phyloP scores from a whole-genome alignment of 2,888 invertebrate genomes.

The Temnothorax rugatulus region DNA sequence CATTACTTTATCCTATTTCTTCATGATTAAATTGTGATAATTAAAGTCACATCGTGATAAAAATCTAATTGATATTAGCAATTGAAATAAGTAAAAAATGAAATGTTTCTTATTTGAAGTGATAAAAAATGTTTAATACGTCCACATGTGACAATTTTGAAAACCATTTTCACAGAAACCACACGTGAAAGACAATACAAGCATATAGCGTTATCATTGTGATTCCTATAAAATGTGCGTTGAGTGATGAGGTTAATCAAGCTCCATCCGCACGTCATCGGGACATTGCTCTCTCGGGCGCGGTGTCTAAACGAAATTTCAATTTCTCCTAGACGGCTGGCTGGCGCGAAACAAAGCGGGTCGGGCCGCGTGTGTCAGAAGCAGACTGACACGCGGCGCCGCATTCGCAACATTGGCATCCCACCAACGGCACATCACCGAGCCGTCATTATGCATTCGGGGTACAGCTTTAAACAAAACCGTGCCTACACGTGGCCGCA shows the following conservation, averaged over 20 bases:
- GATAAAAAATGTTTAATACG: neutral
- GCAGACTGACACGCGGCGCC: slow-evolving; percentile 56
- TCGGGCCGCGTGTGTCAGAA: slow-evolving; percentile 59
- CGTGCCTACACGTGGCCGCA: slow-evolving; percentile 24
- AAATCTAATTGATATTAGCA: neutral
- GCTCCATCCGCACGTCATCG: slow-evolving; percentile 23
- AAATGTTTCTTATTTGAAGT: neutral
- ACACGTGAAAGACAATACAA: neutral
- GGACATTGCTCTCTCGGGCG: slow-evolving; percentile 37
- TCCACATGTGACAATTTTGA: neutral
- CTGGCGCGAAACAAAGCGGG: slow-evolving; percentile 62
- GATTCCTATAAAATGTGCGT: slow-evolving; percentile 1
- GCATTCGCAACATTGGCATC: slow-evolving; percentile 51
- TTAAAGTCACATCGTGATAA: neutral
- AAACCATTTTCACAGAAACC: neutral
- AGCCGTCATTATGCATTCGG: slow-evolving; percentile 58
- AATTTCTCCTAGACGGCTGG: slow-evolving; percentile 59
- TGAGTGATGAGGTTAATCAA: slow-evolving; percentile 30
- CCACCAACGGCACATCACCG: slow-evolving; percentile 44
- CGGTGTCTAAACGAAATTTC: slow-evolving; percentile 65
- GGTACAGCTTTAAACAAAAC: slow-evolving; percentile 54
- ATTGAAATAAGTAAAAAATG: neutral
- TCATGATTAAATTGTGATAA: neutral
- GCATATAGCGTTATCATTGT: neutral
- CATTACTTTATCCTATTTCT: neutral